phyloP scores from a whole-genome alignment of 2,888 invertebrate genomes.

The Biston stratarius region DNA sequence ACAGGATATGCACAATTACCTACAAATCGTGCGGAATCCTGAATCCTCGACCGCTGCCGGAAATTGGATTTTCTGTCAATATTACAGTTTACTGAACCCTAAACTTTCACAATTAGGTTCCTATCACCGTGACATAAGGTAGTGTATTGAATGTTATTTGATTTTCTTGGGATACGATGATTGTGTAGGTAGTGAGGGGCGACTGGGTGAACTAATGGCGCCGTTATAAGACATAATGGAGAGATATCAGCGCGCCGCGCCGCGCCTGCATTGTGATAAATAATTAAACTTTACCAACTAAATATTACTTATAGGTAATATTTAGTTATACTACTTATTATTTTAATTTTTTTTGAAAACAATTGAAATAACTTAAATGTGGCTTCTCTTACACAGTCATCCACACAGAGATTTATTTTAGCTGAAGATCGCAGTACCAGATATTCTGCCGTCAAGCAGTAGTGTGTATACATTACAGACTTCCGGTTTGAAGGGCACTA shows the following conservation, averaged over 20 bases:
- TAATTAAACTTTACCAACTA: neutral
- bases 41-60: slow-evolving; percentile 60
- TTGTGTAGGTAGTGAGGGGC: slow-evolving; percentile 50
- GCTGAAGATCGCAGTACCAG: too few relatives aligned
- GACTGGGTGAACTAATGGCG: slow-evolving; percentile 54
- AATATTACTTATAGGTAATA: neutral
- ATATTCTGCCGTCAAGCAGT: too few relatives aligned
- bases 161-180: slow-evolving; percentile 63
- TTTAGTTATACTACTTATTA: too few relatives aligned
- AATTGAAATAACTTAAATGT: too few relatives aligned
- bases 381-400: too few relatives aligned
- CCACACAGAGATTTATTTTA: too few relatives aligned
- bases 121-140: slow-evolving; percentile 35
- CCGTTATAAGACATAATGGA: slow-evolving; percentile 42
- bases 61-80: slow-evolving; percentile 78
- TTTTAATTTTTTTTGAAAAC: too few relatives aligned
- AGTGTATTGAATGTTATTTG: slow-evolving; percentile 42
- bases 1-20: slow-evolving; percentile 65
- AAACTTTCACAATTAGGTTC: slow-evolving; percentile 26
- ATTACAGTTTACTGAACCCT: slow-evolving; percentile 59
- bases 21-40: slow-evolving; percentile 70
- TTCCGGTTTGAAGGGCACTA: too few relatives aligned
- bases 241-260: neutral
- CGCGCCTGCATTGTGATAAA: neutral
- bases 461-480: too few relatives aligned